phyloP scores from a whole-genome alignment of 2,888 invertebrate species.

The Andrena fulva region DNA sequence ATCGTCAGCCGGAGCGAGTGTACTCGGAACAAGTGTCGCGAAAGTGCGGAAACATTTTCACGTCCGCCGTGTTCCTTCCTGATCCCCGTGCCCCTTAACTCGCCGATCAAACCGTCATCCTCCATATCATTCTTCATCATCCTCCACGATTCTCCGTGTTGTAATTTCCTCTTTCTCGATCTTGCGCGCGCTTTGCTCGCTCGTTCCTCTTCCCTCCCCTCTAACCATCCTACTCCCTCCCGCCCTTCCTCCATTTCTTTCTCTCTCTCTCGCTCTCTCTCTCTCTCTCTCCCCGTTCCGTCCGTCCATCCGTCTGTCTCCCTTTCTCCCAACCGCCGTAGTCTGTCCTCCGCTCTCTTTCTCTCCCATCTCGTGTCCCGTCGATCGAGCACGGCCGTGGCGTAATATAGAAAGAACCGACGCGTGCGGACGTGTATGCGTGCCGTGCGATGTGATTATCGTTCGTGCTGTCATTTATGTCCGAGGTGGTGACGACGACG shows the following conservation, averaged over 20 bases:
- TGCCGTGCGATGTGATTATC: constrained; percentile 81
- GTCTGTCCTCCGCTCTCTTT: constrained; percentile 52
- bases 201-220: constrained; percentile 52
- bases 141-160: constrained; percentile 23
- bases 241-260: constrained; percentile 13
- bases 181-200: constrained; percentile 61
- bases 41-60: constrained; percentile 41
- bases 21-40: constrained; percentile 27
- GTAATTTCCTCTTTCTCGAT: constrained; percentile 57
- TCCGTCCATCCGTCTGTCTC: neutral
- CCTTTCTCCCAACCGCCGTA: constrained; percentile 15
- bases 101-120: constrained; percentile 3
- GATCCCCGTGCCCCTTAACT: neutral
- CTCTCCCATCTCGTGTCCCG: constrained; percentile 56
- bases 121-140: neutral
- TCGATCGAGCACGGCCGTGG: constrained; percentile 70
- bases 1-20: constrained; percentile 40
- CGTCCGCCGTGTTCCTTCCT: constrained; percentile 6
- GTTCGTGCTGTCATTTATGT: constrained; percentile 80
- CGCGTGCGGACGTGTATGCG: constrained; percentile 65
- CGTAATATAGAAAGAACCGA: constrained; percentile 66
- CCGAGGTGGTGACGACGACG: constrained; percentile 74
- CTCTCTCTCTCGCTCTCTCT: constrained; percentile 14
- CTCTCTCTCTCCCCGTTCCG: constrained; percentile 4
- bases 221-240: constrained; percentile 36